Conservation (phyloP, 1,140 invertebrate species). For the Ericerus pela region DNA sequence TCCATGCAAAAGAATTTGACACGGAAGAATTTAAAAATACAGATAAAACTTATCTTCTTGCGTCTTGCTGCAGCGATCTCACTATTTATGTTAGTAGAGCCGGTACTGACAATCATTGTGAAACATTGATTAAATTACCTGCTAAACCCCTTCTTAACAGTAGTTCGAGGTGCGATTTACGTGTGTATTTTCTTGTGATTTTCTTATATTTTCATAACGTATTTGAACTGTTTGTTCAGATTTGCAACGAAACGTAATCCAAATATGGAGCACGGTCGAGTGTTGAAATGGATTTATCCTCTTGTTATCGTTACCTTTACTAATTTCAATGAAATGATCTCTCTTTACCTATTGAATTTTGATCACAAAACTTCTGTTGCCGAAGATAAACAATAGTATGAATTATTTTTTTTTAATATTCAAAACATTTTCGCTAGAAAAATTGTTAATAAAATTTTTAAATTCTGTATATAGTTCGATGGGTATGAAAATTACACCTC, state of each 20-base stretch:
- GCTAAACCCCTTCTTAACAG: slow-evolving; percentile 23
- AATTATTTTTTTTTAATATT: neutral
- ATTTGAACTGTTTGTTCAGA: too few species aligned
- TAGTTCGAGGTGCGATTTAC: slow-evolving; percentile 2
- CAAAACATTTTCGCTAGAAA: too few species aligned
- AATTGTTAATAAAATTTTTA: neutral
- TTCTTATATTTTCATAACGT: slow-evolving; percentile 3
- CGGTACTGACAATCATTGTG: slow-evolving; percentile 37
- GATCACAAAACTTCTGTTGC: too few species aligned
- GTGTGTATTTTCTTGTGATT: neutral
- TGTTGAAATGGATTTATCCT: neutral
- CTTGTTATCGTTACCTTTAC: slow-evolving; percentile 6
- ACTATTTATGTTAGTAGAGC: slow-evolving; percentile 40
- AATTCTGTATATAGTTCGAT: neutral
- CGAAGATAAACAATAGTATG: neutral
- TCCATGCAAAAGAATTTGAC: slow-evolving; percentile 25
- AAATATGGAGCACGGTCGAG: neutral
- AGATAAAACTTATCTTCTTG: slow-evolving; percentile 35
- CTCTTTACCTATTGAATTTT: slow-evolving; percentile 19
- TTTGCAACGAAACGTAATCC: slow-evolving; percentile 6
- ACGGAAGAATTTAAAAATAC: slow-evolving; percentile 17
- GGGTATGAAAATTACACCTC: neutral
- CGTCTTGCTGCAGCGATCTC: slow-evolving; percentile 37
- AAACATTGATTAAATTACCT: slow-evolving; percentile 30
- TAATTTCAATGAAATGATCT: slow-evolving; percentile 19